Conservation (phyloP, 2,113 vertebrate genomes). For the Pseudolaguvia tuberculata region DNA sequence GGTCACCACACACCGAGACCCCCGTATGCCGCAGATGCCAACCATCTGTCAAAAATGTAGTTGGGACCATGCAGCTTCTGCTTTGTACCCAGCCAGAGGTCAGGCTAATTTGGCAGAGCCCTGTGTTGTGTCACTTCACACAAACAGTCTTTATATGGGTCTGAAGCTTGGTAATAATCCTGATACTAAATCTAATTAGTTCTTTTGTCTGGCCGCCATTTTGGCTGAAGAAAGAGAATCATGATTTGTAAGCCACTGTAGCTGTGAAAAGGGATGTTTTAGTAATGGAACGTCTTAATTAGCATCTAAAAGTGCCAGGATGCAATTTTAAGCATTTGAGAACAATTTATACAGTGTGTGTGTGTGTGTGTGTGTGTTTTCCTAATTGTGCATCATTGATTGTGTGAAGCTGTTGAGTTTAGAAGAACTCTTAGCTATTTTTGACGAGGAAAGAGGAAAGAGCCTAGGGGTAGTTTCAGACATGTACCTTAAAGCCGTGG, state of each 20-base stretch:
- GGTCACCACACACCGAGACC: neutral
- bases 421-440: too few relatives aligned
- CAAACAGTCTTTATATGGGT: constrained; percentile 9
- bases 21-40: constrained; percentile 7
- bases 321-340: neutral
- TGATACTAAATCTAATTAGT: constrained; percentile 22
- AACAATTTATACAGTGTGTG: neutral
- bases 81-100: constrained; percentile 33
- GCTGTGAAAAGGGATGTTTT: constrained; percentile 19
- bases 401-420: too few relatives aligned
- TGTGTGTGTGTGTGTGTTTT: too few relatives aligned
- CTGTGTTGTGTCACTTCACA: neutral
- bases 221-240: constrained; percentile 12
- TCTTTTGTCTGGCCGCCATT: constrained; percentile 11
- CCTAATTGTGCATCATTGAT: too few relatives aligned
- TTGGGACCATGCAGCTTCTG: constrained; percentile 7
- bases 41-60: constrained; percentile 31
- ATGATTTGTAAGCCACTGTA: neutral
- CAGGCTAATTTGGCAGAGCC: constrained; percentile 37
- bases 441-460: neutral
- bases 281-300: constrained; percentile 11
- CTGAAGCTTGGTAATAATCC: constrained; percentile 19
- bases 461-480: neutral
- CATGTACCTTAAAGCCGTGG: neutral
- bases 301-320: neutral